phyloP scores from a whole-genome alignment of 1,140 invertebrate genomes.

The Drosophila bifasciata region DNA sequence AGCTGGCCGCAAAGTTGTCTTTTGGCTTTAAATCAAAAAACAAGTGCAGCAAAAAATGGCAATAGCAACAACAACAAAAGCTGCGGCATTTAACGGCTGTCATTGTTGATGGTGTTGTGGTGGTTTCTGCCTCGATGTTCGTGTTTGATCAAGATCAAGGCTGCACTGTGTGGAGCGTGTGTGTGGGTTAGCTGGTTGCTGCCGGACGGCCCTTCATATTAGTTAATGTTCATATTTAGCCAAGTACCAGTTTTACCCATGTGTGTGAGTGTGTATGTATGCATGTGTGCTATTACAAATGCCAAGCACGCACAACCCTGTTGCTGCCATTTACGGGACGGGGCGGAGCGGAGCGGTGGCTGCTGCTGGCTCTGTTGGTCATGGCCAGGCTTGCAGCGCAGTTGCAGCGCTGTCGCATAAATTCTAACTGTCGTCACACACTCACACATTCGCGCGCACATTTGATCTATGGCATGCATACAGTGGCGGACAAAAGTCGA shows the following conservation, averaged over 20 bases:
- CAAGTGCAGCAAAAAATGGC: constrained; percentile 72
- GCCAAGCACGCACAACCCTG: constrained; percentile 47
- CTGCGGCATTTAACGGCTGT: constrained; percentile 24
- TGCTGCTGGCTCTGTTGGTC: constrained; percentile 47
- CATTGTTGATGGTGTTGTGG: constrained; percentile 40
- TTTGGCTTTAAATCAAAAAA: constrained; percentile 76
- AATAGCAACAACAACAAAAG: constrained; percentile 45
- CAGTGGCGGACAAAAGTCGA: too few species aligned
- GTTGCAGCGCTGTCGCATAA: constrained; percentile 28
- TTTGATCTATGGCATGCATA: background rate
- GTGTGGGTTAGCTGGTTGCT: constrained; percentile 42
- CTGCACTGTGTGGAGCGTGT: constrained; percentile 21
- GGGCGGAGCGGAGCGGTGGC: background rate
- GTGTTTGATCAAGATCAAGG: constrained; percentile 81
- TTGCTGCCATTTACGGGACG: constrained; percentile 18
- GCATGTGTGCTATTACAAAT: constrained; percentile 40
- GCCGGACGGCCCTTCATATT: constrained; percentile 57
- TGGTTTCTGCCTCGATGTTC: constrained; percentile 34
- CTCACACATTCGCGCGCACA: constrained; percentile 11
- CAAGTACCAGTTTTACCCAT: too few species aligned
- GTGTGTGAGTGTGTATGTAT: constrained; percentile 13
- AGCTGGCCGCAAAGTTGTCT: constrained; percentile 34
- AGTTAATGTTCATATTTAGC: constrained; percentile 10
- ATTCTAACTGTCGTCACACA: constrained; percentile 50
- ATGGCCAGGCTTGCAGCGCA: constrained; percentile 40